Conservation (phyloP, 2,113 vertebrate genomes). For the Eolophus roseicapilla region DNA sequence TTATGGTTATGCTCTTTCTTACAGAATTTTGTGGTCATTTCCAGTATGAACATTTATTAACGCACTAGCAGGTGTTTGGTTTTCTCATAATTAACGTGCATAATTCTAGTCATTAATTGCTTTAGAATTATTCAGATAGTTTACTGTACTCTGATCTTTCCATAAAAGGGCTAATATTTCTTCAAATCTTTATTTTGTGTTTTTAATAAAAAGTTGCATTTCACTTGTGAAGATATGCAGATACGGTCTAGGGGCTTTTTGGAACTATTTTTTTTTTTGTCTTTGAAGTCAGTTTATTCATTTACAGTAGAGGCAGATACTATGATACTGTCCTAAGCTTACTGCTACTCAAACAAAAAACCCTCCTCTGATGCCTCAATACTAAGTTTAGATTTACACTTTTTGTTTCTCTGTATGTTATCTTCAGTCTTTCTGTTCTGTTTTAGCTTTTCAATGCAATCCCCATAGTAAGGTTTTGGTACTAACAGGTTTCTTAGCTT, state of each 20-base stretch:
- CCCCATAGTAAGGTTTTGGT: neutral
- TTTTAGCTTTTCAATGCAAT: neutral
- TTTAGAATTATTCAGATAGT: neutral
- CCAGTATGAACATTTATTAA: neutral
- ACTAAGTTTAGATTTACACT: neutral
- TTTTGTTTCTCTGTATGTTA: neutral
- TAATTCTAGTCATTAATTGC: neutral
- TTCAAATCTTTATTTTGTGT: neutral
- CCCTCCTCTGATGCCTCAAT: neutral
- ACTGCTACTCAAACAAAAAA: neutral
- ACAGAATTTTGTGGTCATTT: neutral
- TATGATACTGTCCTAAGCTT: neutral
- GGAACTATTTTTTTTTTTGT: neutral
- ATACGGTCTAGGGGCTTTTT: neutral
- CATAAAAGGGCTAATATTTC: neutral
- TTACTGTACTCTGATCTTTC: neutral
- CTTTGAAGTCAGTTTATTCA: neutral
- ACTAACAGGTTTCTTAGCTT: neutral
- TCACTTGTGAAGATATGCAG: neutral
- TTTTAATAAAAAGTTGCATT: neutral
- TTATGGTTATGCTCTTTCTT: neutral
- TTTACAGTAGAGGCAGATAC: neutral
- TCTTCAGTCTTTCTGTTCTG: neutral
- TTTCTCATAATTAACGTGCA: neutral
- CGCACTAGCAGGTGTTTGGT: neutral